These are phyloP conservation scores for Tetramorium simillimum DNA, from an alignment of 1,140 invertebrate genomes.

Conservation along the genomic window DNA sequence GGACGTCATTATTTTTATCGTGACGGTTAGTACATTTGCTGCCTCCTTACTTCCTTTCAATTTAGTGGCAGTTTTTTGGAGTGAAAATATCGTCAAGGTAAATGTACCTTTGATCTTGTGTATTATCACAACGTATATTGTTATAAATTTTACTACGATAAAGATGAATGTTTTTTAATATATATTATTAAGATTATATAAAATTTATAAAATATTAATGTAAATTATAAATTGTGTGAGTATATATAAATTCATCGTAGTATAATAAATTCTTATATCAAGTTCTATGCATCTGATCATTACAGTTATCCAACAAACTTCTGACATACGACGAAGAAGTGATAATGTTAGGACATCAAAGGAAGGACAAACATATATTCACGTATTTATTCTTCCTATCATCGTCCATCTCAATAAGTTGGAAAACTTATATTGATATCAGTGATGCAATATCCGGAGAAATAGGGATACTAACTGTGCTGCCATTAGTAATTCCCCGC, in stretches of 20 bases:
- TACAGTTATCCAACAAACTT: constrained; percentile 17
- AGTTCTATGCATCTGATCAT: background rate
- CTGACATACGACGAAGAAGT: constrained; percentile 10
- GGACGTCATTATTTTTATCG: too few relatives aligned
- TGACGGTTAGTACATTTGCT: background rate
- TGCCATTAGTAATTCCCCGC: too few relatives aligned
- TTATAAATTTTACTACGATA: background rate
- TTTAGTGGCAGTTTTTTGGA: background rate
- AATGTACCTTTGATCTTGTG: background rate
- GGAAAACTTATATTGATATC: background rate
- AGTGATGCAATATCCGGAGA: background rate
- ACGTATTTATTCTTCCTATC: background rate
- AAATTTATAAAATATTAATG: background rate
- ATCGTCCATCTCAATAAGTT: background rate
- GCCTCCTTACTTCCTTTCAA: background rate
- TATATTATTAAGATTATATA: background rate
- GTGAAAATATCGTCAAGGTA: background rate
- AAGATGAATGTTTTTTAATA: background rate
- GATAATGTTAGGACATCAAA: background rate
- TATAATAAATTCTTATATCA: background rate
- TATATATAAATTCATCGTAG: background rate
- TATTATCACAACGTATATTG: background rate
- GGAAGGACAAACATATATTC: constrained; percentile 22
- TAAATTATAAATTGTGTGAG: too few relatives aligned
- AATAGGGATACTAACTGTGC: background rate